Conservation (phyloP, 2,113 vertebrate species). For the Tetrao urogallus region DNA sequence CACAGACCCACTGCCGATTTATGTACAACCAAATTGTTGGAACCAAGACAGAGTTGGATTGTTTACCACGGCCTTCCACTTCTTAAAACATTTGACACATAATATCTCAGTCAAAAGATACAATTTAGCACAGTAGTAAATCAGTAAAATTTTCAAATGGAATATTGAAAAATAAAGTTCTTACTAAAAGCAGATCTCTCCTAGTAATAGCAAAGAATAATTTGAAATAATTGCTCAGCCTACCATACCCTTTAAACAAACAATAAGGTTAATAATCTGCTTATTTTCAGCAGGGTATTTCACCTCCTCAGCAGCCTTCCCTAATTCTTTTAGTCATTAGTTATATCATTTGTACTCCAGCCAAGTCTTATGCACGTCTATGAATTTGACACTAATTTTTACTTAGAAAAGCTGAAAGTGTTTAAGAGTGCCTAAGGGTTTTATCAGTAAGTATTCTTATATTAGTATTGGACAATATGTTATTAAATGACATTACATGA, state of each 20-base stretch:
- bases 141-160: background rate
- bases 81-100: background rate
- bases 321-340: background rate
- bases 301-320: background rate
- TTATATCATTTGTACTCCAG: background rate
- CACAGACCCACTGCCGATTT: background rate
- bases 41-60: background rate
- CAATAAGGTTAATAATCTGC: background rate
- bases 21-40: background rate
- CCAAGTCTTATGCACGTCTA: background rate
- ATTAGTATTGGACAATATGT: background rate
- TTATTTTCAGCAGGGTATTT: background rate
- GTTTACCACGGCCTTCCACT: background rate
- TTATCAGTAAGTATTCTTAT: background rate
- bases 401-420: background rate
- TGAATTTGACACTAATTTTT: background rate
- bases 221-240: background rate
- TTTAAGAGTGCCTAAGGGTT: background rate
- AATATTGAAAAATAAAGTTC: background rate
- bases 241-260: background rate
- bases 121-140: background rate
- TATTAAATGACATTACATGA: background rate
- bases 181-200: background rate
- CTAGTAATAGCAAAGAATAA: background rate
- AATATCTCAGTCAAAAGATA: background rate